Percentiles rank a stretch among this genome's conserved stretches.
Evolutionary conservation across 2,113 vertebrate genomes (phyloP).

Genomic region (Dissostichus mawsoni): DNA sequence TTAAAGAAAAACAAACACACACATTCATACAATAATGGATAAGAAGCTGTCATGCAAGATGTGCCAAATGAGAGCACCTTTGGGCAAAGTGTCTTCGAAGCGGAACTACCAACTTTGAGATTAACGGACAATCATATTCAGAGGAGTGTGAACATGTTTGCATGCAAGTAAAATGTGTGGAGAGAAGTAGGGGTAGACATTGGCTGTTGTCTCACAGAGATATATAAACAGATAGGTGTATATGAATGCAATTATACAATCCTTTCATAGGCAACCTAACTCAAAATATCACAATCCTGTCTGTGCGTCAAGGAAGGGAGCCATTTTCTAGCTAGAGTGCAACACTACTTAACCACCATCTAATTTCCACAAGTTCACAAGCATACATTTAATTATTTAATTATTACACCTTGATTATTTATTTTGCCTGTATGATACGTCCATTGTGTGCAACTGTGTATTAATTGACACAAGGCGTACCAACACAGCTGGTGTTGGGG

Average conservation of each 20-base stretch:
- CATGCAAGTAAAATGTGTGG: too few species aligned
- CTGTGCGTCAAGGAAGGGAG: neutral
- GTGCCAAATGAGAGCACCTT: too few species aligned
- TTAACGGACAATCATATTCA: too few species aligned
- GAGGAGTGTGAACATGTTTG: too few species aligned
- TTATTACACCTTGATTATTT: neutral
- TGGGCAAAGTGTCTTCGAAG: too few species aligned
- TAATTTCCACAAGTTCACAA: neutral
- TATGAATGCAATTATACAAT: too few species aligned
- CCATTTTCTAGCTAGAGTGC: neutral
- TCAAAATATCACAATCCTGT: neutral
- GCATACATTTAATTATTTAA: neutral
- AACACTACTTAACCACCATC: neutral
- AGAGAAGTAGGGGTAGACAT: too few species aligned
- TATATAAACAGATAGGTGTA: too few species aligned
- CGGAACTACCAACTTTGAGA: too few species aligned
- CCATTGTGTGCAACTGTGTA: neutral
- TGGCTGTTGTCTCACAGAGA: too few species aligned
- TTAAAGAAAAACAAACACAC: neutral
- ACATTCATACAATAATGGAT: neutral
- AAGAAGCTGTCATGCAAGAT: too few species aligned
- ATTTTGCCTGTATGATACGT: neutral
- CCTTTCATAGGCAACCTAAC: too few species aligned
- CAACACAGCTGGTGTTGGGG: neutral
- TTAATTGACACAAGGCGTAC: neutral